These are phyloP conservation scores for Autographa gamma DNA, from an alignment of 2,888 invertebrate species.

Conservation along the genomic window DNA sequence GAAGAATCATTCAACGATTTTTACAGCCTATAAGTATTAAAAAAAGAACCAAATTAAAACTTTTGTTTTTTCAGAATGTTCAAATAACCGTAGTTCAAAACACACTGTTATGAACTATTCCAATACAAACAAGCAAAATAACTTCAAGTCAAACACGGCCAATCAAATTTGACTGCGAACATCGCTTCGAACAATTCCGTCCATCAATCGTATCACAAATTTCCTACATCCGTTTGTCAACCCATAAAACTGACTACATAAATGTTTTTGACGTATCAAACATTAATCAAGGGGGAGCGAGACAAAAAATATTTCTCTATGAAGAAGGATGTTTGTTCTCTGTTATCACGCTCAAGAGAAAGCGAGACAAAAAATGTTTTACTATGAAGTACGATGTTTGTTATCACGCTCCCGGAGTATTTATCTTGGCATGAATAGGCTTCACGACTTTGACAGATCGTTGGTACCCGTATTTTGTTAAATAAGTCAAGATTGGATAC, in stretches of 20 bases:
- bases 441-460: constrained; percentile 79
- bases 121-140: background rate
- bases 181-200: constrained; percentile 31
- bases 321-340: constrained; percentile 62
- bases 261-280: constrained; percentile 63
- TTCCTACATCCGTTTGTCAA: constrained; percentile 58
- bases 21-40: too few relatives aligned
- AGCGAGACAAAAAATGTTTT: constrained; percentile 58
- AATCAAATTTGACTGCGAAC: constrained; percentile 49
- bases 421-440: constrained; percentile 79
- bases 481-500: constrained; percentile 70
- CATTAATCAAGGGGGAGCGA: constrained; percentile 64
- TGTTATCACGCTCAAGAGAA: constrained; percentile 77
- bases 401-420: constrained; percentile 74
- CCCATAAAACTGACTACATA: constrained; percentile 63
- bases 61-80: too few relatives aligned
- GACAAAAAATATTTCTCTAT: constrained; percentile 59
- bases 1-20: too few relatives aligned
- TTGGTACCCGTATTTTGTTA: constrained; percentile 74
- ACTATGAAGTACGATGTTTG: constrained; percentile 63
- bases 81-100: background rate
- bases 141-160: constrained; percentile 33
- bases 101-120: background rate
- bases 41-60: too few relatives aligned
- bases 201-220: constrained; percentile 57